Percentiles rank a stretch among this genome's conserved stretches.
These are phyloP conservation scores for Chrysemys picta DNA, from an alignment of 2,113 vertebrate genomes.

Conservation along the genomic window DNA sequence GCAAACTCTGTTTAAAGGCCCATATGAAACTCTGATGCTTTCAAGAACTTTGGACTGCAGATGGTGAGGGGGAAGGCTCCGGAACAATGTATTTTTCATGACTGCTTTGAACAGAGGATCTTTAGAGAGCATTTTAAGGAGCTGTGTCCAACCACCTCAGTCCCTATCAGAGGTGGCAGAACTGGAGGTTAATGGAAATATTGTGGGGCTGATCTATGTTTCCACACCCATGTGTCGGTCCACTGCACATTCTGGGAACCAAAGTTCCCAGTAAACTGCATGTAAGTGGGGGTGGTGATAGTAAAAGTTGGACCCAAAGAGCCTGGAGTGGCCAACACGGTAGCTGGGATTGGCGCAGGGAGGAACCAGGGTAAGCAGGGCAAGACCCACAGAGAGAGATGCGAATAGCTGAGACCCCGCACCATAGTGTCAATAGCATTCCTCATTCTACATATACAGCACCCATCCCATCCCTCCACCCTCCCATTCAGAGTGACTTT, in stretches of 20 bases:
- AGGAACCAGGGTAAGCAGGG: too few species aligned
- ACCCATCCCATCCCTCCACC: background rate
- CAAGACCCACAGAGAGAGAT: too few species aligned
- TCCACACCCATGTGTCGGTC: background rate
- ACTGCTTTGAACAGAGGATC: background rate
- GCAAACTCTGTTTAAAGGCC: background rate
- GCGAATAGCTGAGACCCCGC: background rate
- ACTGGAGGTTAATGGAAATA: background rate
- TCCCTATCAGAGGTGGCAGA: background rate
- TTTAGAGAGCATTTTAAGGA: background rate
- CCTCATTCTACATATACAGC: background rate
- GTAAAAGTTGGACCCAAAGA: too few species aligned
- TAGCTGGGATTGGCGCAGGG: too few species aligned
- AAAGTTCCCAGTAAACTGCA: background rate
- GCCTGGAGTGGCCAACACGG: too few species aligned
- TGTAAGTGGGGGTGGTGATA: background rate
- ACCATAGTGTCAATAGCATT: background rate
- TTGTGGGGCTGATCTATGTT: background rate
- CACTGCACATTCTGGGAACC: background rate
- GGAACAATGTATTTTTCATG: background rate
- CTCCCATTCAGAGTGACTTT: too few species aligned
- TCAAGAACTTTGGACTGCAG: background rate
- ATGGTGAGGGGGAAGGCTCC: background rate
- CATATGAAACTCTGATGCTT: background rate
- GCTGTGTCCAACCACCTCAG: background rate